Conservation (phyloP, 2,888 invertebrate species). For the Amphipyra tragopoginis region DNA sequence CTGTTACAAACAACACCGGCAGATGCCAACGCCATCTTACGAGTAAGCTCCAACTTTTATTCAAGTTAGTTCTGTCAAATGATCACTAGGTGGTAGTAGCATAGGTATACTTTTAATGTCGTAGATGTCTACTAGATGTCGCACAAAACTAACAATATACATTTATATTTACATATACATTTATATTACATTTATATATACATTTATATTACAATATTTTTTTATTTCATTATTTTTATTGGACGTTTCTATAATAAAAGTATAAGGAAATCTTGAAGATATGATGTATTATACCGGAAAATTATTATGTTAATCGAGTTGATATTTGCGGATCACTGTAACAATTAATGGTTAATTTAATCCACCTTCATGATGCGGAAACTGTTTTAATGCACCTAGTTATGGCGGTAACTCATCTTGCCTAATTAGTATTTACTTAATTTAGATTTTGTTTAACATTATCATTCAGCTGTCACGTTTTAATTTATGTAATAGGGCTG, state of each 20-base stretch:
- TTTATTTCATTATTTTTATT: background rate
- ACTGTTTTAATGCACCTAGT: too few species aligned
- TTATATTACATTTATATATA: background rate
- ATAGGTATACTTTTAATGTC: background rate
- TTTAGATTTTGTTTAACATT: too few species aligned
- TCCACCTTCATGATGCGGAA: too few species aligned
- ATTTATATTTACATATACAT: background rate
- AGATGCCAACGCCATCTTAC: conserved; percentile 36
- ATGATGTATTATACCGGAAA: background rate
- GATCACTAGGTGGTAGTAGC: conserved; percentile 13
- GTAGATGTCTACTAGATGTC: conserved; percentile 21
- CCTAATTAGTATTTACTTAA: too few species aligned
- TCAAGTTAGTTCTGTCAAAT: background rate
- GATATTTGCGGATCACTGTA: background rate
- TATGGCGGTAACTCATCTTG: too few species aligned
- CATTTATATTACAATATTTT: background rate
- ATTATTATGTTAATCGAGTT: background rate
- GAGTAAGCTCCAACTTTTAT: background rate
- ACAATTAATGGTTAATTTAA: too few species aligned
- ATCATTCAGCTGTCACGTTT: too few species aligned
- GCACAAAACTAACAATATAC: background rate
- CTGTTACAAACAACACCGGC: conserved; percentile 2
- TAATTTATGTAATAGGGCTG: background rate
- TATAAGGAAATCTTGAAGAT: background rate
- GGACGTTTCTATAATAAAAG: background rate